These are phyloP conservation scores for Macaria liturata DNA, from an alignment of 2,888 invertebrate species.

Conservation along the genomic window DNA sequence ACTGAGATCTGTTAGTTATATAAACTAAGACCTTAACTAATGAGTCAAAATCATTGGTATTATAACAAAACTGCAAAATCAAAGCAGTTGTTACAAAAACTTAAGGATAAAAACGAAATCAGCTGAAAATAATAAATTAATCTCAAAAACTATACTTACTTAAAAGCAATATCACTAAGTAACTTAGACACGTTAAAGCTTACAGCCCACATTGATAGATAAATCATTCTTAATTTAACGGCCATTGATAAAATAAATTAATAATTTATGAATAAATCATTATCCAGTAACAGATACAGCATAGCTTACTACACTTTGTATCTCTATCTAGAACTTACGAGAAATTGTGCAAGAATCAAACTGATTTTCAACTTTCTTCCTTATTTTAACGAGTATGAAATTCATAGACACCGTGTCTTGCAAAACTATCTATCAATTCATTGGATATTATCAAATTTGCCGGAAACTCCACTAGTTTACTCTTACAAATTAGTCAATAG, in stretches of 20 bases:
- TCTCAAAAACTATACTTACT: background rate
- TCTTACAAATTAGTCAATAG: constrained; percentile 66
- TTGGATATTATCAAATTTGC: constrained; percentile 54
- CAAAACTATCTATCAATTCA: constrained; percentile 28
- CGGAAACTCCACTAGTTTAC: constrained; percentile 57
- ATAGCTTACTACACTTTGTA: constrained; percentile 28
- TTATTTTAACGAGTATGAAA: constrained; percentile 16
- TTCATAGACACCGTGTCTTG: constrained; percentile 26
- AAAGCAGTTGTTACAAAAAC: background rate
- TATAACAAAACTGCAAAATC: too few species aligned
- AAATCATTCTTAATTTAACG: background rate
- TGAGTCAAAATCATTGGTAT: too few species aligned
- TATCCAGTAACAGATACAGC: constrained; percentile 29
- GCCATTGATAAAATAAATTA: constrained; percentile 1
- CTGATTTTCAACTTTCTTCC: constrained; percentile 30
- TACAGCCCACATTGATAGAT: background rate
- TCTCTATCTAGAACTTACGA: constrained; percentile 65
- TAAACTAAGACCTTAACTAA: too few species aligned
- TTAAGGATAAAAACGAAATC: background rate
- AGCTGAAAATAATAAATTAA: background rate
- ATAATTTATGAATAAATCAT: constrained; percentile 22
- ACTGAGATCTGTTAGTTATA: constrained; percentile 34
- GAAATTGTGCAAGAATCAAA: constrained; percentile 75
- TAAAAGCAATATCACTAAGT: background rate
- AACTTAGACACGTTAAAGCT: background rate